phyloP scores from a whole-genome alignment of 1,140 invertebrate genomes.

The Cheumatopsyche charites region DNA sequence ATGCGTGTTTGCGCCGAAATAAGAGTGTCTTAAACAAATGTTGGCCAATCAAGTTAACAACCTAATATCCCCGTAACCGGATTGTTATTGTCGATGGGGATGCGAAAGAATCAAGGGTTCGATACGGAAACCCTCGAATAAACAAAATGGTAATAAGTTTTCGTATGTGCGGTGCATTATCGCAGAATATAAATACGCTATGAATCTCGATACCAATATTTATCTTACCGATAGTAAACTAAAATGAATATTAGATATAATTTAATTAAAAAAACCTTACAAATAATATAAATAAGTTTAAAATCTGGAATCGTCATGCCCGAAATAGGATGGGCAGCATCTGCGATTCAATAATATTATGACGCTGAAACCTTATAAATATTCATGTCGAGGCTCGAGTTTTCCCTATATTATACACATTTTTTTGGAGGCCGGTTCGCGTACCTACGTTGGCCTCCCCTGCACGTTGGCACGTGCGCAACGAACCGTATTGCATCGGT shows the following conservation, averaged over 20 bases:
- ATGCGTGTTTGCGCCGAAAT: not conserved
- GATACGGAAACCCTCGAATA: constrained; percentile 3
- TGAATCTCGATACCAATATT: not conserved
- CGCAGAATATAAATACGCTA: not conserved
- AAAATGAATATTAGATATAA: not conserved
- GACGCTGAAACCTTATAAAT: constrained; percentile 27
- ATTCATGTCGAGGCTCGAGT: constrained; percentile 5
- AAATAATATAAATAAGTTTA: constrained; percentile 8
- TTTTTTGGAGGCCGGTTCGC: not conserved
- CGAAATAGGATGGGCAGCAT: not conserved
- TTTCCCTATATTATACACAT: constrained; percentile 5
- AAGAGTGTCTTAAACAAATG: constrained; percentile 46
- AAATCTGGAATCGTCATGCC: constrained; percentile 13
- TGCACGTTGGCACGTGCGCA: not conserved
- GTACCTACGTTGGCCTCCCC: not conserved
- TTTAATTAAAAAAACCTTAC: not conserved
- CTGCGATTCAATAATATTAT: constrained; percentile 22
- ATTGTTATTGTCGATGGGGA: constrained; percentile 37
- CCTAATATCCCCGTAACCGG: constrained; percentile 41
- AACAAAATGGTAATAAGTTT: constrained; percentile 9
- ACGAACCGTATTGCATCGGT: too few relatives aligned
- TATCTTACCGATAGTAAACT: not conserved
- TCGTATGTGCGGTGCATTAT: not conserved
- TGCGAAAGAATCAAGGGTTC: constrained; percentile 40
- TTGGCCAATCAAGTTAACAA: constrained; percentile 48